These are phyloP conservation scores for Andrena dorsata DNA, from an alignment of 2,888 invertebrate species.

Conservation along the genomic window DNA sequence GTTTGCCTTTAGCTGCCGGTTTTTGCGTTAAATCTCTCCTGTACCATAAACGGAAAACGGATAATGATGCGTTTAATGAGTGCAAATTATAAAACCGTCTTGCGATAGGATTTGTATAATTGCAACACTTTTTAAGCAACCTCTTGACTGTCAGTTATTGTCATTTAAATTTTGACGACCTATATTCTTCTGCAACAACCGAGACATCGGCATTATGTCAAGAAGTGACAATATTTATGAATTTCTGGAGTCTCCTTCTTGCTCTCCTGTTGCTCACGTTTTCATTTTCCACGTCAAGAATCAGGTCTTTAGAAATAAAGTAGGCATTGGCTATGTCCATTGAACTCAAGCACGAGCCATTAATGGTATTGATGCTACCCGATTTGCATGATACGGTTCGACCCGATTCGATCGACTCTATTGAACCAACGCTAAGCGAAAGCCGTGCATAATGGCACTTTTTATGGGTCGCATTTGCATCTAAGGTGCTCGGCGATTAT, in stretches of 20 bases:
- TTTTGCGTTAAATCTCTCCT: conserved; percentile 39
- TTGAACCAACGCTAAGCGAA: conserved; percentile 33
- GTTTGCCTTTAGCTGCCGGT: not conserved
- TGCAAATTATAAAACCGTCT: conserved; percentile 39
- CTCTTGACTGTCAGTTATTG: not conserved
- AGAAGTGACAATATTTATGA: too few species aligned
- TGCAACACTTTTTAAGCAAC: conserved; percentile 11
- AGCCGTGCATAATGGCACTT: conserved; percentile 34
- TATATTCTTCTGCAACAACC: not conserved
- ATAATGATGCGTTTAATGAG: conserved; percentile 48
- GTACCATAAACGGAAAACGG: conserved; percentile 46
- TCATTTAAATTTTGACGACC: not conserved
- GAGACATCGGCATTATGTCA: not conserved
- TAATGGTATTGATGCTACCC: conserved; percentile 34
- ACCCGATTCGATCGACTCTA: conserved; percentile 58
- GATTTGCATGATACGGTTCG: conserved; percentile 60
- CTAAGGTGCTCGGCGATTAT: conserved; percentile 17
- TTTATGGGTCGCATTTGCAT: conserved; percentile 45
- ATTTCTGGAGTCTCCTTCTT: too few species aligned
- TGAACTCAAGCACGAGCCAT: conserved; percentile 16
- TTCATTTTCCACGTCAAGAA: not conserved
- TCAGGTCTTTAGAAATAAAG: not conserved
- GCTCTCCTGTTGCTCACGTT: not conserved
- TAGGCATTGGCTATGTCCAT: not conserved
- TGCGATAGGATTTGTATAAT: conserved; percentile 55